phyloP scores from a whole-genome alignment of 2,888 invertebrate species.

The Noctua pronuba region DNA sequence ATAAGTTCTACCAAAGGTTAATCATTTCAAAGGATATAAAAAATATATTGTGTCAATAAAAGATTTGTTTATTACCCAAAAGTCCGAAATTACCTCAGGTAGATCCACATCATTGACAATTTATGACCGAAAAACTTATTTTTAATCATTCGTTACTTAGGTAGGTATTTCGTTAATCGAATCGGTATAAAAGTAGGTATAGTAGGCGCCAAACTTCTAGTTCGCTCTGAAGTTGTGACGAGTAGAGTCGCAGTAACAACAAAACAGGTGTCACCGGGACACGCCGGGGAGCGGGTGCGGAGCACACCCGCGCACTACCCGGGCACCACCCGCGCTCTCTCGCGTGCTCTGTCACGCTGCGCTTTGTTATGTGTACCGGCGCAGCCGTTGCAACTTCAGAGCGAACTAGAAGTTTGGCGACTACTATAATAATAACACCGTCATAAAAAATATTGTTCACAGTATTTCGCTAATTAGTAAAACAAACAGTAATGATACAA shows the following conservation, averaged over 20 bases:
- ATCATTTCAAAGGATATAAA: too few relatives aligned
- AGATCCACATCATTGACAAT: background rate
- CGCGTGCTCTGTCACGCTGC: too few relatives aligned
- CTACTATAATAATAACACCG: background rate
- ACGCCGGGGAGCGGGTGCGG: too few relatives aligned
- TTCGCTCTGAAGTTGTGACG: too few relatives aligned
- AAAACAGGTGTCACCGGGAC: too few relatives aligned
- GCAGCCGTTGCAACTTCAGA: too few relatives aligned
- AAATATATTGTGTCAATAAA: background rate
- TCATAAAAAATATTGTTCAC: background rate
- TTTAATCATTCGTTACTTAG: background rate
- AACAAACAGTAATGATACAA: background rate
- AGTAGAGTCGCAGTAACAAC: too few relatives aligned
- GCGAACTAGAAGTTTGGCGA: too few relatives aligned
- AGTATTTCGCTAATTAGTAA: conserved; percentile 3
- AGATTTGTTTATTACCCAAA: background rate
- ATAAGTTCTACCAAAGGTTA: background rate
- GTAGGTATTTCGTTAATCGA: background rate
- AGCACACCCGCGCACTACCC: too few relatives aligned
- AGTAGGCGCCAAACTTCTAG: too few relatives aligned
- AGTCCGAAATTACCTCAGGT: background rate
- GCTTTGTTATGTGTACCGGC: too few relatives aligned
- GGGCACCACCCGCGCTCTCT: too few relatives aligned
- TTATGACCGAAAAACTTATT: background rate
- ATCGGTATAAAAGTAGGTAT: background rate